A percentile compares a stretch with the other conserved stretches of the same genome.
Conservation (phyloP, 64 coral and sea anemone genomes). For the Trachythela sp. region DNA sequence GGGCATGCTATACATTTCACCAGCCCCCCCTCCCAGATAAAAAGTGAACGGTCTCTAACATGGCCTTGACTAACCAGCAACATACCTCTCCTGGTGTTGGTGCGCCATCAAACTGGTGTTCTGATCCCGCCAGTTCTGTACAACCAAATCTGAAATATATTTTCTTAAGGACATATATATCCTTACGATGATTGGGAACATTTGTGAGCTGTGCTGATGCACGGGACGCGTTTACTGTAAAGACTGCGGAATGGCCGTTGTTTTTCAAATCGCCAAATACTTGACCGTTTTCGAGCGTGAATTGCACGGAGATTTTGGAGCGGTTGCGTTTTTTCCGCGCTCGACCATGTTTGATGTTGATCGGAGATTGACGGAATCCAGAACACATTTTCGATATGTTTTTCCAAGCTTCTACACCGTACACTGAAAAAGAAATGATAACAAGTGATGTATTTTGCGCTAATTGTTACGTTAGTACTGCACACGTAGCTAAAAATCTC, state of each 20-base stretch:
- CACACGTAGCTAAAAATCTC: not conserved
- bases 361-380: not conserved
- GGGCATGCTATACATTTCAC: too few species aligned
- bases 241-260: not conserved
- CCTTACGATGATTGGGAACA: not conserved
- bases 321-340: not conserved
- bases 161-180: not conserved
- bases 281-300: not conserved
- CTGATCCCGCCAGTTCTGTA: not conserved
- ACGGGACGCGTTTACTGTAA: not conserved
- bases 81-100: not conserved
- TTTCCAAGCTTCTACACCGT: not conserved
- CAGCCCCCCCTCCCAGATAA: too few species aligned
- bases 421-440: not conserved
- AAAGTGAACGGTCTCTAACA: too few species aligned
- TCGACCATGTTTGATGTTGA: not conserved
- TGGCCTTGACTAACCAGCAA: too few species aligned
- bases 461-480: not conserved
- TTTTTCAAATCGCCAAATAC: not conserved
- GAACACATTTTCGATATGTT: not conserved
- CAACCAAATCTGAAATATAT: constrained; percentile 14
- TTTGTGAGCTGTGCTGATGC: not conserved
- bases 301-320: not conserved
- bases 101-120: not conserved
- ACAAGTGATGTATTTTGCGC: not conserved